Percentiles rank a stretch among this genome's conserved stretches.
Evolutionary conservation across 2,113 vertebrate genomes (phyloP).

Genomic region (Marcusenius ussheri): DNA sequence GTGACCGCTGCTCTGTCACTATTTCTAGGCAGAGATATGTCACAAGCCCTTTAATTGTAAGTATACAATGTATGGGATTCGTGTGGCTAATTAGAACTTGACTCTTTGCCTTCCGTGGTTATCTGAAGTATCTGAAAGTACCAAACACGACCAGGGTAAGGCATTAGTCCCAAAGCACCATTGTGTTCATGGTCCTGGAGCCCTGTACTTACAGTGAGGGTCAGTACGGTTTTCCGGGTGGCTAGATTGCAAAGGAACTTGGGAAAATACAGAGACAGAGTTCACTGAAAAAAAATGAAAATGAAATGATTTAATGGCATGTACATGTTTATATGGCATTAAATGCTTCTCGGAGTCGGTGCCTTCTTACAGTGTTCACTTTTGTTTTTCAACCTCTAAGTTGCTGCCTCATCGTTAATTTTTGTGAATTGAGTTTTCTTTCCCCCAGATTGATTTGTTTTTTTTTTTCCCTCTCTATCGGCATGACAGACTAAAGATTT

Average conservation of each 20-base stretch:
- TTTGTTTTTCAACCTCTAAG: background rate
- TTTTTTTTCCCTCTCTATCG: background rate
- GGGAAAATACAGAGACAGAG: background rate
- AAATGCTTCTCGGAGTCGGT: background rate
- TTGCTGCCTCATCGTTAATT: background rate
- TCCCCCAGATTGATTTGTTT: background rate
- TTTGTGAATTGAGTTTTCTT: slow-evolving; percentile 20
- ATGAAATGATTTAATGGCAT: background rate
- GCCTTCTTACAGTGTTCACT: background rate
- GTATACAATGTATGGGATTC: background rate
- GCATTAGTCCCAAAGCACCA: background rate
- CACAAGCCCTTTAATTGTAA: background rate
- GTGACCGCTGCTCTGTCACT: background rate
- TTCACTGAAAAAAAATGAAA: background rate
- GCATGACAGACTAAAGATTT: slow-evolving; percentile 14
- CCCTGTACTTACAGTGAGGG: background rate
- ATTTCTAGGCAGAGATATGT: background rate
- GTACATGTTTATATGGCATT: background rate
- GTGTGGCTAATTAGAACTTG: background rate
- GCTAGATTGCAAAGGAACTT: background rate
- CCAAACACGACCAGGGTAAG: background rate
- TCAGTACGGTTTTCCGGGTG: background rate
- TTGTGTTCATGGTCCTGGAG: background rate
- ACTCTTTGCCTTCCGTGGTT: background rate
- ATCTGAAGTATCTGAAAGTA: background rate